Conservation (phyloP, 2,888 invertebrate genomes). For the Neoascia interrupta region DNA sequence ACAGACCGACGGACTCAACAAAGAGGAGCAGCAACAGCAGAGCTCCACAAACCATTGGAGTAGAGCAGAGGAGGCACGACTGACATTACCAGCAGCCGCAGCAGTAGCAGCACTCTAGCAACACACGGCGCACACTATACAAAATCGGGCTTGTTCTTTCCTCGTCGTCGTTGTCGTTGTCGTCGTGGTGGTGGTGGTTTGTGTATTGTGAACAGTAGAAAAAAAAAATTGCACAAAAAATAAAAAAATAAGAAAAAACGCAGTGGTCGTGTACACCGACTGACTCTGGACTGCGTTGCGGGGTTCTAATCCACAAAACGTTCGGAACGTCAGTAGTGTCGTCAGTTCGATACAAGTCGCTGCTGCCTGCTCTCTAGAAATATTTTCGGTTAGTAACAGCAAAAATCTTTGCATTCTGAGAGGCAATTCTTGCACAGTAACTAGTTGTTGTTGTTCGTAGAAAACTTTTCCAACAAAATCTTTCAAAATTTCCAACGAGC, state of each 20-base stretch:
- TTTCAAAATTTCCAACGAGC: constrained; percentile 15
- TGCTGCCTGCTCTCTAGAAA: constrained; percentile 72
- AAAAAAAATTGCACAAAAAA: constrained; percentile 35
- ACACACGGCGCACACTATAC: constrained; percentile 63
- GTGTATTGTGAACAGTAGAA: constrained; percentile 67
- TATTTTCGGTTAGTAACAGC: constrained; percentile 70
- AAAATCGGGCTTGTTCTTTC: constrained; percentile 57
- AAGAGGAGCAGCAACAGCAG: constrained; percentile 57
- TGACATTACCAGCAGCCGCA: constrained; percentile 61
- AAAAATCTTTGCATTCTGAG: constrained; percentile 64
- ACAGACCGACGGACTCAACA: constrained; percentile 46
- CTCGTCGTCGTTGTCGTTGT: too few species aligned
- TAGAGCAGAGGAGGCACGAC: constrained; percentile 68
- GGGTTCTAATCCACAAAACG: constrained; percentile 70
- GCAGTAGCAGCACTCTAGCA: constrained; percentile 67
- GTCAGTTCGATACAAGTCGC: constrained; percentile 74
- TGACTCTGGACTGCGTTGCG: constrained; percentile 69
- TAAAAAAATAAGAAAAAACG: constrained; percentile 58
- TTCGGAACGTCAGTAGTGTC: constrained; percentile 73
- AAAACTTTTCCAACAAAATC: too few species aligned
- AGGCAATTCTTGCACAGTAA: constrained; percentile 35
- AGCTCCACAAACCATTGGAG: constrained; percentile 64
- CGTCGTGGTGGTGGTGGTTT: constrained; percentile 69
- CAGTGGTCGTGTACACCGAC: constrained; percentile 68
- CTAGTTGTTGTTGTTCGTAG: neutral